Conservation (phyloP, 2,888 invertebrate genomes). For the Eupsilia transversa region DNA sequence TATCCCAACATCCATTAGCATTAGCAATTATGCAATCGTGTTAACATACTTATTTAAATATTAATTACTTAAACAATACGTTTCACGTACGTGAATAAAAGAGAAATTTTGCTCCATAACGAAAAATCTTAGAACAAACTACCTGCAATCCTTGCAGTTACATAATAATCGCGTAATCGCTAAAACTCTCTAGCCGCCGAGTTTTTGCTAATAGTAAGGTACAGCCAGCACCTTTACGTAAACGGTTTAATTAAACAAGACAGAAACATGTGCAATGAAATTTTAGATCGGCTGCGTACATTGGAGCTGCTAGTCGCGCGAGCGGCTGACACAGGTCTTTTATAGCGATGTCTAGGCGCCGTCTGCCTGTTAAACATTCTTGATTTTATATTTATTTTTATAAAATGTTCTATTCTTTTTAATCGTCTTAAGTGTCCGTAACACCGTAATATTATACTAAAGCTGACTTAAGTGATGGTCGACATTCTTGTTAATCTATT, state of each 20-base stretch:
- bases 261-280: conserved; percentile 66
- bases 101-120: conserved; percentile 27
- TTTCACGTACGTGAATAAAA: conserved; percentile 19
- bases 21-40: conserved; percentile 51
- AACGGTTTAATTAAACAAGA: conserved; percentile 62
- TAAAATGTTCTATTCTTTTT: conserved; percentile 22
- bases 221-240: conserved; percentile 39
- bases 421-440: conserved; percentile 41
- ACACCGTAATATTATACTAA: conserved; percentile 47
- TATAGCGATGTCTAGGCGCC: conserved; percentile 42
- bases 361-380: conserved; percentile 18
- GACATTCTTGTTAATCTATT: conserved; percentile 16
- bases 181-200: conserved; percentile 17
- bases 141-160: conserved; percentile 26
- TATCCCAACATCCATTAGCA: conserved; percentile 64
- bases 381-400: conserved; percentile 39
- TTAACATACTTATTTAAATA: conserved; percentile 56
- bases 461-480: neutral
- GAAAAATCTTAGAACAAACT: conserved; percentile 25
- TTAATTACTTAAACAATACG: conserved; percentile 32
- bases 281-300: conserved; percentile 59
- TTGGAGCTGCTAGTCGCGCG: conserved; percentile 31
- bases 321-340: conserved; percentile 28
- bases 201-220: conserved; percentile 36
- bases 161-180: conserved; percentile 32